These are phyloP conservation scores for Orussus abietinus DNA, from an alignment of 1,140 invertebrate genomes.

Conservation along the genomic window DNA sequence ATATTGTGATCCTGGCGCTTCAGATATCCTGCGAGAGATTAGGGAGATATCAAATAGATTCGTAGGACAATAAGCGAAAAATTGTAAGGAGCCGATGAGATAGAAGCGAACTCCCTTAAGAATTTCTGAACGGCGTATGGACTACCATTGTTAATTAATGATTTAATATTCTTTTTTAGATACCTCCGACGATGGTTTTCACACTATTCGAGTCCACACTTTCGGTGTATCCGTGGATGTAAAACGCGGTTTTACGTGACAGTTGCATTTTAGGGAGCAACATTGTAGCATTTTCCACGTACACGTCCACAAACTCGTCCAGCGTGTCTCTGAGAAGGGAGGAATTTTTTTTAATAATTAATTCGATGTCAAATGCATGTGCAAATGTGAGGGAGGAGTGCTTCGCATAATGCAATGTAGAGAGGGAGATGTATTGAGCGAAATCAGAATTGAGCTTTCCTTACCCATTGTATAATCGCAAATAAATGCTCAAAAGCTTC, in stretches of 20 bases:
- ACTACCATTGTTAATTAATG: neutral
- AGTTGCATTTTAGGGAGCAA: constrained; percentile 19
- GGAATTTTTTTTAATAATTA: neutral
- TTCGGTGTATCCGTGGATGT: constrained; percentile 45
- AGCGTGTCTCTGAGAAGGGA: constrained; percentile 14
- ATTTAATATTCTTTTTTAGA: too few species aligned
- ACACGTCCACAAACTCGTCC: constrained; percentile 17
- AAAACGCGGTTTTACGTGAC: constrained; percentile 31
- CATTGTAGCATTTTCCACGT: constrained; percentile 7
- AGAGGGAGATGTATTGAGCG: too few species aligned
- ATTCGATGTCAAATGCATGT: neutral
- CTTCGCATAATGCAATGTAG: too few species aligned
- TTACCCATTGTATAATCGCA: too few species aligned
- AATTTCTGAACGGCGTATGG: too few species aligned
- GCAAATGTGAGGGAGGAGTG: too few species aligned
- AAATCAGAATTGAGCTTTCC: too few species aligned
- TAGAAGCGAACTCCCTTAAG: neutral
- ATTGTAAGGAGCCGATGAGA: neutral
- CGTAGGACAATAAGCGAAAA: too few species aligned
- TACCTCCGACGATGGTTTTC: constrained; percentile 34
- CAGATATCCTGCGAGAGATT: constrained; percentile 39
- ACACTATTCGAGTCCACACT: constrained; percentile 29
- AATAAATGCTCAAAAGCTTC: too few species aligned
- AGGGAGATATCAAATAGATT: too few species aligned
- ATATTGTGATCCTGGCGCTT: constrained; percentile 38